These are phyloP conservation scores for Lottia scabra DNA, from an alignment of 2,888 invertebrate species.

Conservation along the genomic window DNA sequence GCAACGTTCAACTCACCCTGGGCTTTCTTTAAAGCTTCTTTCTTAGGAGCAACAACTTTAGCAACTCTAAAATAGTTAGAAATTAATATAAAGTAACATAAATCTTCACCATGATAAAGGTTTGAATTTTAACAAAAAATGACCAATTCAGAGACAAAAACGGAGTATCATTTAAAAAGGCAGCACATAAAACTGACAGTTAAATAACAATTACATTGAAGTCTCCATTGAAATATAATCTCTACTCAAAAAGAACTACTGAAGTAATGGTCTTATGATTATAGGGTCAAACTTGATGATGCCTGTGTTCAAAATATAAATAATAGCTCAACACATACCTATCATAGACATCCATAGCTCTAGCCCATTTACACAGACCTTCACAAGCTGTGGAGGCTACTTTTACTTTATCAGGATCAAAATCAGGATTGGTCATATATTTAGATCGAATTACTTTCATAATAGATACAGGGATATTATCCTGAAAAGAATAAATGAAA, in stretches of 20 bases:
- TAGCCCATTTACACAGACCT: constrained; percentile 74
- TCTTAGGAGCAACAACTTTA: constrained; percentile 71
- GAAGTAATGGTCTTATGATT: no score
- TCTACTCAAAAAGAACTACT: no score
- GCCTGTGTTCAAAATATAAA: no score
- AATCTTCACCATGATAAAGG: no score
- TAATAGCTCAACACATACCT: constrained; percentile 51
- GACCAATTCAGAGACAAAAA: no score
- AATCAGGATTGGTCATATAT: constrained; percentile 81
- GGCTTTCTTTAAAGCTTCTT: constrained; percentile 68
- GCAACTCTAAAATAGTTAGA: constrained; percentile 59
- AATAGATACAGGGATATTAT: constrained; percentile 64
- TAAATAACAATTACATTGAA: no score
- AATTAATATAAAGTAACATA: no score
- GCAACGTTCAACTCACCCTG: constrained; percentile 67
- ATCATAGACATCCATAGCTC: constrained; percentile 70
- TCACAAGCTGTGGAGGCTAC: constrained; percentile 90
- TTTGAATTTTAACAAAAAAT: no score
- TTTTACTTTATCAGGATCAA: constrained; percentile 91
- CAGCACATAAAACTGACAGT: no score
- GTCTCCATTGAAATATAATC: no score
- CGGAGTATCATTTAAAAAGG: no score
- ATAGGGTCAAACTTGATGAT: no score
- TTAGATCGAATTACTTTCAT: constrained; percentile 67
- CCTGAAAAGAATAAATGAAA: constrained; percentile 42